A percentile compares a stretch with the other conserved stretches of the same genome.
Conservation (phyloP, 2,888 invertebrate genomes). For the Caenorhabditis sp. region DNA sequence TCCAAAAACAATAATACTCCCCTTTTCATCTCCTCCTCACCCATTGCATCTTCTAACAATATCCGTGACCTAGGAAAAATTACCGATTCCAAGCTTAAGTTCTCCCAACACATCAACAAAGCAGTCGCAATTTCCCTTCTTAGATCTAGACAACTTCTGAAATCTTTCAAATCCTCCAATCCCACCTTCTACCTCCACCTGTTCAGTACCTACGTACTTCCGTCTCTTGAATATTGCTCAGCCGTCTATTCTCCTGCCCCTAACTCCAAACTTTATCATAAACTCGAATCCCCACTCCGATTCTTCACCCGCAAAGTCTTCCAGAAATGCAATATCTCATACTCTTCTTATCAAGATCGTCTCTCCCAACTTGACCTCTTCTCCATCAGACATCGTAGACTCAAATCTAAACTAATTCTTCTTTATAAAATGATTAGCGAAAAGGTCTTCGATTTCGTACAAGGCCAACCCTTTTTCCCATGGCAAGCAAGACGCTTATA, state of each 20-base stretch:
- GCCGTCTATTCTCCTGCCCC: neutral
- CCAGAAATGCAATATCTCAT: too few relatives aligned
- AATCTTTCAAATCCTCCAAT: neutral
- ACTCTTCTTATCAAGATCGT: too few relatives aligned
- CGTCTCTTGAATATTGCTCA: neutral
- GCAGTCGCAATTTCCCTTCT: neutral
- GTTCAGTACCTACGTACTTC: neutral
- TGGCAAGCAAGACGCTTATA: too few relatives aligned
- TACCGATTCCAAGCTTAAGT: neutral
- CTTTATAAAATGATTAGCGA: too few relatives aligned
- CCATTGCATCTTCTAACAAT: neutral
- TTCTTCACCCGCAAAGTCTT: too few relatives aligned
- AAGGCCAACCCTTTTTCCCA: too few relatives aligned
- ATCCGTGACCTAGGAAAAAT: neutral
- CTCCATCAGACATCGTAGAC: too few relatives aligned
- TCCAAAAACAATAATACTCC: neutral
- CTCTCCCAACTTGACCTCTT: too few relatives aligned
- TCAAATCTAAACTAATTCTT: too few relatives aligned
- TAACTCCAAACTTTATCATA: neutral
- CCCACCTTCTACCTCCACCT: neutral
- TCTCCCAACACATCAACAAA: neutral
- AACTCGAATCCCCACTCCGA: too few relatives aligned
- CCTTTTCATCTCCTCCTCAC: neutral
- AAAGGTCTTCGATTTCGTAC: too few relatives aligned
- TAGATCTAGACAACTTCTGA: neutral